These are phyloP conservation scores for Epicampocera succincta DNA, from an alignment of 2,888 invertebrate species.

Conservation along the genomic window DNA sequence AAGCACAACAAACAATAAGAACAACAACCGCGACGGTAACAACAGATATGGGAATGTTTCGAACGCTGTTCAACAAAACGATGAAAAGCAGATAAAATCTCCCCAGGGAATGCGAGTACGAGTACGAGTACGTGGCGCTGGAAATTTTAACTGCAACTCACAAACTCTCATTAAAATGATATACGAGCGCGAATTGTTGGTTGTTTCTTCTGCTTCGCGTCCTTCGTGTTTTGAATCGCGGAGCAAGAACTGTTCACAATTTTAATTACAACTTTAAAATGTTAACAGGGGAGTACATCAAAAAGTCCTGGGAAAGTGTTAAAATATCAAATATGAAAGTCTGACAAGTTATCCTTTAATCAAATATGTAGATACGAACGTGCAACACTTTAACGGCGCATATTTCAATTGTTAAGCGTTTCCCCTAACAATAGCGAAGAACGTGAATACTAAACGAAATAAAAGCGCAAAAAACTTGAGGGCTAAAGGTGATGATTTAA, in stretches of 20 bases:
- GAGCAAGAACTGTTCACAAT: slow-evolving; percentile 32
- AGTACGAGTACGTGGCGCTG: slow-evolving; percentile 21
- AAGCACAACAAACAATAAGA: background rate
- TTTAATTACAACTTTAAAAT: slow-evolving; percentile 32
- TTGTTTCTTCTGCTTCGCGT: background rate
- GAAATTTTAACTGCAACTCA: slow-evolving; percentile 15
- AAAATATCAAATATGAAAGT: background rate
- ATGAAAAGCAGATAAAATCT: slow-evolving; percentile 31
- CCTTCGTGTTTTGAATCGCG: slow-evolving; percentile 7
- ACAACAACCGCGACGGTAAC: slow-evolving; percentile 4
- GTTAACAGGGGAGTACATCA: background rate
- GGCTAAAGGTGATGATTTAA: too few relatives aligned
- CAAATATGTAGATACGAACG: slow-evolving; percentile 5
- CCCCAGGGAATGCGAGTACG: slow-evolving; percentile 12
- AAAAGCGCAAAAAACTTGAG: too few relatives aligned
- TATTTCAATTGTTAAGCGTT: slow-evolving; percentile 15
- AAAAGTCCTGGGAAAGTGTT: slow-evolving; percentile 48
- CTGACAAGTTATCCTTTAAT: background rate
- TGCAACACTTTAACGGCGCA: slow-evolving; percentile 23
- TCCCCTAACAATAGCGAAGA: slow-evolving; percentile 36
- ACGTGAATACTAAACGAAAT: background rate
- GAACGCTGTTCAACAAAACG: slow-evolving; percentile 28
- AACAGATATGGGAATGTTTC: slow-evolving; percentile 48
- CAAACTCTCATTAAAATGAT: slow-evolving; percentile 54
- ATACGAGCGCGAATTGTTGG: slow-evolving; percentile 43